Base-by-base conservation (phyloP, 1,140 invertebrate species). In the Drosophila subpulchrella region DNA sequence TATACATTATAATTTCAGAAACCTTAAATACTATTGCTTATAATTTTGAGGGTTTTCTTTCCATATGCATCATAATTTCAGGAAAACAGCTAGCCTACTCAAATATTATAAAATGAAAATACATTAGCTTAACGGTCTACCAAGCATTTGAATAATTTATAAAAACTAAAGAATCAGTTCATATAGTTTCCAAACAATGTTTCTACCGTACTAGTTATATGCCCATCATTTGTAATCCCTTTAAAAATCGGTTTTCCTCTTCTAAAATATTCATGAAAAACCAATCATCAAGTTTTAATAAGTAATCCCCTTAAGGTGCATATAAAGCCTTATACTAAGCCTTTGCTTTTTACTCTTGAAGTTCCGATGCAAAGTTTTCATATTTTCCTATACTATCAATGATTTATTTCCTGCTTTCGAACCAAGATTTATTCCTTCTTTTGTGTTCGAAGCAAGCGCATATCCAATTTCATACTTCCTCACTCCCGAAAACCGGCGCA, bases 381-480 rank as follows among this genome's bases (percentile, higher is more conserved):
- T 70, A 32, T 68, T 48, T 56, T 42, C 20, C 63, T 44, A 53
- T 36, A 32, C 38, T 12, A 17, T 34, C 56, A 24, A 15, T 70
- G 67, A 70, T 48, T 57, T 57, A 71, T 70, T 70, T 65, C 20
- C 24, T 38, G 13, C 56, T 27, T 32, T 36, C 36, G 13, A 17
- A n/a, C 15, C 20, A 70, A 51, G 65, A 68, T 68, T 68, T 68
- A 68, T 65, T 47, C 20, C 65, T 30, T 51, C 65, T 44, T 53
- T 30, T 50, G 65, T 65, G 44, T 44, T 34, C 0, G 10, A 42
- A 24, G 50, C 13, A 42, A 51, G 15, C 15, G 38, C 20, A 57
- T 58, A 71, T 71, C 66, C 66, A 71, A 72, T 71, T 71, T 72
- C 68, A 41, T 71, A 68, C 30, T 34, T 30, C 48, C 39, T 24